Percentiles rank a stretch among this genome's conserved stretches.
Conservation (phyloP, 1,140 invertebrate species). For the Atta colombica region DNA sequence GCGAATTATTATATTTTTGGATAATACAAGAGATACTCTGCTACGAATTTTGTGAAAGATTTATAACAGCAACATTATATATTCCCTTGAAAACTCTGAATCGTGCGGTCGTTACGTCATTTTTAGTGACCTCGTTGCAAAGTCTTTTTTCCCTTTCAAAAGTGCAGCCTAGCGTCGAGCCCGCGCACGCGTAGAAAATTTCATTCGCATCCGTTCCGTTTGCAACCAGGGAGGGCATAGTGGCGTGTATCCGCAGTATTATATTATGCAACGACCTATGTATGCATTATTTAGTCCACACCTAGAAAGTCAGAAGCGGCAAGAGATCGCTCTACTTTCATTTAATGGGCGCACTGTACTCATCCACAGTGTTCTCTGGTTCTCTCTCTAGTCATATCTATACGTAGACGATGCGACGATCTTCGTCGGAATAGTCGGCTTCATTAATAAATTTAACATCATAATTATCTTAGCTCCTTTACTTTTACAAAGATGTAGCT, state of each 20-base stretch:
- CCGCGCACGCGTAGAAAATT: slow-evolving; percentile 73
- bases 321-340: slow-evolving; percentile 56
- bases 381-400: slow-evolving; percentile 26
- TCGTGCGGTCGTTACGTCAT: slow-evolving; percentile 30
- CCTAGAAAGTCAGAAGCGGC: slow-evolving; percentile 64
- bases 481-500: slow-evolving; percentile 36
- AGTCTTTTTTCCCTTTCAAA: slow-evolving; percentile 38
- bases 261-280: slow-evolving; percentile 69
- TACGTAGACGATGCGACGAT: slow-evolving; percentile 31
- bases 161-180: slow-evolving; percentile 30
- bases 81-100: slow-evolving; percentile 49
- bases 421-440: neutral
- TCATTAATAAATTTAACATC: slow-evolving; percentile 66
- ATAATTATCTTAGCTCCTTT: slow-evolving; percentile 55
- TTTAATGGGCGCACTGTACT: slow-evolving; percentile 62
- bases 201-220: slow-evolving; percentile 70
- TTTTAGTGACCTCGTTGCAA: slow-evolving; percentile 42
- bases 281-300: slow-evolving; percentile 74
- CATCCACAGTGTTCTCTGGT: neutral
- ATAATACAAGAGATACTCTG: neutral
- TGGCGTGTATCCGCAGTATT: slow-evolving; percentile 70
- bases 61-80: slow-evolving; percentile 31
- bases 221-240: slow-evolving; percentile 54
- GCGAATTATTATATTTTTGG: neutral
- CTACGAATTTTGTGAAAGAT: slow-evolving; percentile 35